Evolutionary conservation across 2,888 invertebrate species (phyloP).

Genomic region (Dolichopus griseipennis): DNA sequence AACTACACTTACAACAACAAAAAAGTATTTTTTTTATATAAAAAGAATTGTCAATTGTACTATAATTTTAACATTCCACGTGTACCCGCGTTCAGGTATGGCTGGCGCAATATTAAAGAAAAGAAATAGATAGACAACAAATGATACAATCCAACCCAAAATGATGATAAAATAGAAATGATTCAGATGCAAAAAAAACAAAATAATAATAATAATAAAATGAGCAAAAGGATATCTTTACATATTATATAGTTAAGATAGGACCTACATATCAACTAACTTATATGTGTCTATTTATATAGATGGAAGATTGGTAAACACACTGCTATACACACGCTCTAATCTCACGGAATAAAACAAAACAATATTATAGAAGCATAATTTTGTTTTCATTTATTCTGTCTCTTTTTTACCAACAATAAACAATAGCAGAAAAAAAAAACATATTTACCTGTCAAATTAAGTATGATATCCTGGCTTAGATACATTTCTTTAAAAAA

Average conservation of each 20-base stretch:
- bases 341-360: too few relatives aligned
- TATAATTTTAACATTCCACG: not conserved
- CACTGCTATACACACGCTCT: too few relatives aligned
- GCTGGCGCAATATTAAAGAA: not conserved
- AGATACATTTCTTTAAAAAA: not conserved
- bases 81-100: not conserved
- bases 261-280: not conserved
- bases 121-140: not conserved
- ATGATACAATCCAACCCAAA: not conserved
- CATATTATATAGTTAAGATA: too few relatives aligned
- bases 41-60: not conserved
- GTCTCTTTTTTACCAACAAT: not conserved
- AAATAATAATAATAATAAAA: too few relatives aligned
- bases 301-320: too few relatives aligned
- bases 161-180: not conserved
- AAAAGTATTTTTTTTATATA: not conserved
- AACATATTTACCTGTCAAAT: slow-evolving; percentile 3
- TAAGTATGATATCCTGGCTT: slow-evolving; percentile 6
- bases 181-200: not conserved
- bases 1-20: too few relatives aligned
- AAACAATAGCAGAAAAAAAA: not conserved
- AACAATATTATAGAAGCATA: too few relatives aligned
- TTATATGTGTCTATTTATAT: not conserved
- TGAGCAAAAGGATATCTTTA: too few relatives aligned
- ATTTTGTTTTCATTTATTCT: too few relatives aligned